Base-by-base conservation (phyloP, 2,113 vertebrate species). In the Butorides virescens region DNA sequence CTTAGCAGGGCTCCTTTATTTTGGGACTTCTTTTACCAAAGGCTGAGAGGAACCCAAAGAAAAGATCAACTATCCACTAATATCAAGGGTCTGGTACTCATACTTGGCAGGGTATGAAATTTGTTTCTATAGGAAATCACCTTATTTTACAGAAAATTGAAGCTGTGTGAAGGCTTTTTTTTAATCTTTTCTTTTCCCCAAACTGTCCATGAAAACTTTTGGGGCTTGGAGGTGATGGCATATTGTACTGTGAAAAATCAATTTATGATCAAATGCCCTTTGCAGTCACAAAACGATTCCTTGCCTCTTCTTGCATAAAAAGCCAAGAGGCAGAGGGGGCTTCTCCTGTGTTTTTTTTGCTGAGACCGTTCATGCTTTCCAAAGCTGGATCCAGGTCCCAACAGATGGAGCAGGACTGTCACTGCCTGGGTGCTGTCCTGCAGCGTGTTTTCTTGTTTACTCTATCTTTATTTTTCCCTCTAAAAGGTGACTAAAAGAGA, bases 121-220 rank as follows among this genome's bases (percentile, higher is more conserved):
- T 72, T 93, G 46, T 92, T 96, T 84, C 77, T 84, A 32, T 58
- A 92, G 62, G 62, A 97, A 94, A 92, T 86, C 70, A 72, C 30
- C 29, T 91, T 55, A 55, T 80, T 83, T 86, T 74, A 82, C 50
- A 90, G 50, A 87, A 93, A 95, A 88, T 8, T 74, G 56, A 90
- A 93, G 58, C 30, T 34, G 21, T 70, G 18, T 39, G 19, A 81
- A 89, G 7, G 27, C 7, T 56, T 75, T 66, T 75, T 52, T 29
- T 42, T 13, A 42, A 2, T 47, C 16, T 47, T 71, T 47, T 32
- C 30, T 84, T 78, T 88, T 26, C 29, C 7, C 15, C 8, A 65
- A 78, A 62, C 49, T 15, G 5, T 32, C 34, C 3, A 5, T 29
- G 42, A 74, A 88, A 95, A 92, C 47, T 92, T 94, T 62, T 10